Percentiles rank a stretch among this genome's conserved stretches.
Conservation (phyloP, 2,797 vertebrate species). For the Sibirionetta formosa region DNA sequence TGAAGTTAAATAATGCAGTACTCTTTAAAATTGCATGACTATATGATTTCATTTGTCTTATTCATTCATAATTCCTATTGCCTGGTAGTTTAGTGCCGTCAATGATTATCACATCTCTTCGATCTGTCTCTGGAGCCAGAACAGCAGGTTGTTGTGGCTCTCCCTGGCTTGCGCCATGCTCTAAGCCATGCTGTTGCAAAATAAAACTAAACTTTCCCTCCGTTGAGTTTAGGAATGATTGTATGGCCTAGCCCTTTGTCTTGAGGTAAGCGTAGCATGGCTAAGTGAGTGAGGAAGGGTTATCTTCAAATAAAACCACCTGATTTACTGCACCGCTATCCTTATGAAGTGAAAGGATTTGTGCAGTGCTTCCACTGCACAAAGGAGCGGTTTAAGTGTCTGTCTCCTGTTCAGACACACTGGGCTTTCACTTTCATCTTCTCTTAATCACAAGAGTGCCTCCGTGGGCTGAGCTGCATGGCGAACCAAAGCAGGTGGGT, state of each 20-base stretch:
- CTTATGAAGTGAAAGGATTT: not conserved
- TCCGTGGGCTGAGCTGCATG: not conserved
- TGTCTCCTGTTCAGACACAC: not conserved
- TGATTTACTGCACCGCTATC: too few species aligned
- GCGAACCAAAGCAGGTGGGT: not conserved
- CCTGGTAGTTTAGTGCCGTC: constrained; percentile 20
- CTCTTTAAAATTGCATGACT: constrained; percentile 56
- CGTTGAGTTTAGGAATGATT: not conserved
- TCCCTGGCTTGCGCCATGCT: fast-evolving
- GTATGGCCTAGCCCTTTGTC: not conserved
- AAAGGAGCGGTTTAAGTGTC: not conserved
- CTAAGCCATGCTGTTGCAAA: not conserved
- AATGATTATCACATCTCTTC: not conserved
- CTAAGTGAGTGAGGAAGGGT: not conserved
- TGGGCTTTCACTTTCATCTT: not conserved
- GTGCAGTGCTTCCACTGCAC: fast-evolving
- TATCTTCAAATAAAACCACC: not conserved
- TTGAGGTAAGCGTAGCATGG: not conserved
- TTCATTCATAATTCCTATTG: constrained; percentile 13
- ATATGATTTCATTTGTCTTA: constrained; percentile 14
- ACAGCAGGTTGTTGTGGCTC: not conserved
- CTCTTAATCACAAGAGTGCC: not conserved
- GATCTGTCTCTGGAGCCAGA: not conserved
- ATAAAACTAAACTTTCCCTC: not conserved
- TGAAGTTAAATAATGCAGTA: constrained; percentile 52